These are phyloP conservation scores for Ferrisia virgata DNA, from an alignment of 2,888 invertebrate genomes.

Conservation along the genomic window DNA sequence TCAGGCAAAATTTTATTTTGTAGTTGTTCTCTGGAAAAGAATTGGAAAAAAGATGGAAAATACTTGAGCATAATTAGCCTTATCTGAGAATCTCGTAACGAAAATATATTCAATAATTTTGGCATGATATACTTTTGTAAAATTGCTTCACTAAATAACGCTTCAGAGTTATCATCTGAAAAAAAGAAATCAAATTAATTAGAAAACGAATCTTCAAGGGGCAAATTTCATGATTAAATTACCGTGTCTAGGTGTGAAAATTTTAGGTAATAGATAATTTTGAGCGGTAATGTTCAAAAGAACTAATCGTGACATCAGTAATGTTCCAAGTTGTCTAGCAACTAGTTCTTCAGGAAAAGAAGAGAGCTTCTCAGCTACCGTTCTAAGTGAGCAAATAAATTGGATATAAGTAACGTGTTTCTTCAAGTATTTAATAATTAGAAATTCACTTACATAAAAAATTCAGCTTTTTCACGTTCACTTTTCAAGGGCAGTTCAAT, in stretches of 20 bases:
- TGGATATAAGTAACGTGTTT: background rate
- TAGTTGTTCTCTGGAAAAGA: constrained; percentile 74
- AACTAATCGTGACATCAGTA: constrained; percentile 79
- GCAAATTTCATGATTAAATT: constrained; percentile 49
- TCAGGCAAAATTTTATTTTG: constrained; percentile 78
- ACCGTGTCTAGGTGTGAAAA: constrained; percentile 71
- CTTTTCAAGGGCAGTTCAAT: constrained; percentile 76
- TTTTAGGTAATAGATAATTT: constrained; percentile 65
- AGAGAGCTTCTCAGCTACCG: constrained; percentile 65
- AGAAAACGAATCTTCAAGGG: background rate
- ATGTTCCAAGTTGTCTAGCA: constrained; percentile 73
- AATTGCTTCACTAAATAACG: constrained; percentile 65
- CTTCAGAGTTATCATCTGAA: constrained; percentile 55
- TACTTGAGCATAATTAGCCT: constrained; percentile 73
- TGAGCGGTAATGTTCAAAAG: constrained; percentile 78
- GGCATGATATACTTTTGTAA: constrained; percentile 75
- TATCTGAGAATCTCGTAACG: constrained; percentile 79
- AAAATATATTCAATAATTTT: constrained; percentile 74
- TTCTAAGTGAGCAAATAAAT: constrained; percentile 53
- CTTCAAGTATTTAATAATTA: background rate
- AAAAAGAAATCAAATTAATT: background rate
- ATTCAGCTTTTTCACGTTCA: constrained; percentile 70
- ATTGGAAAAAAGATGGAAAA: constrained; percentile 71
- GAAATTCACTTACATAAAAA: constrained; percentile 64
- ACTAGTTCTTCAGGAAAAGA: constrained; percentile 76